Percentiles rank a stretch among this genome's conserved stretches.
Conservation (phyloP, 2,888 invertebrate species). For the Hypolimnas misippus region DNA sequence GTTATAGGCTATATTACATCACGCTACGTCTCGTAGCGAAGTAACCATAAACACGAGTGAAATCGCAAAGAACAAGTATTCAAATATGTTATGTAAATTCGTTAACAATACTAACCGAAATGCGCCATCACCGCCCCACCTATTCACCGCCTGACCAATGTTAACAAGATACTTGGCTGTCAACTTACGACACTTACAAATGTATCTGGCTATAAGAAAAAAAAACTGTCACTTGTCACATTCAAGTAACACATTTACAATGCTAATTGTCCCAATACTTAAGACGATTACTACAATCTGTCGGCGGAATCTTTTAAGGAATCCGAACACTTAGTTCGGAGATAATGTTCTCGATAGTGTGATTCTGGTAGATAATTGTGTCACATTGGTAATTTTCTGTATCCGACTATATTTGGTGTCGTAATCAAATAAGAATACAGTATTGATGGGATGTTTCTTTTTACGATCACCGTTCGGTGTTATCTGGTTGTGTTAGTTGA, state of each 20-base stretch:
- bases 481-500: conserved; percentile 4
- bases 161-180: conserved; percentile 35
- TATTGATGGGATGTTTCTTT: conserved; percentile 3
- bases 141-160: conserved; percentile 14
- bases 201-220: too few relatives aligned
- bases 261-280: conserved; percentile 40
- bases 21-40: too few relatives aligned
- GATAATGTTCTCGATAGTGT: neutral
- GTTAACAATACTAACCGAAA: neutral
- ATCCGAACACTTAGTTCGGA: neutral
- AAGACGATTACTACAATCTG: conserved; percentile 32
- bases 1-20: too few relatives aligned
- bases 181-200: conserved; percentile 20
- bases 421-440: neutral
- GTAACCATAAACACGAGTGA: too few relatives aligned
- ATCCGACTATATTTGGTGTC: neutral
- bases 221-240: conserved; percentile 29
- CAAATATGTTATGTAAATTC: conserved; percentile 4
- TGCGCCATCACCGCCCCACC: conserved; percentile 8
- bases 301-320: too few relatives aligned
- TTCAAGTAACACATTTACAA: conserved; percentile 29
- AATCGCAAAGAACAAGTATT: too few relatives aligned
- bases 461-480: neutral
- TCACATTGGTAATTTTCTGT: neutral
- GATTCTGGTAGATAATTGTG: conserved; percentile 2